These are phyloP conservation scores for Actinia equina DNA, from an alignment of 64 coral and sea anemone species.

Conservation along the genomic window DNA sequence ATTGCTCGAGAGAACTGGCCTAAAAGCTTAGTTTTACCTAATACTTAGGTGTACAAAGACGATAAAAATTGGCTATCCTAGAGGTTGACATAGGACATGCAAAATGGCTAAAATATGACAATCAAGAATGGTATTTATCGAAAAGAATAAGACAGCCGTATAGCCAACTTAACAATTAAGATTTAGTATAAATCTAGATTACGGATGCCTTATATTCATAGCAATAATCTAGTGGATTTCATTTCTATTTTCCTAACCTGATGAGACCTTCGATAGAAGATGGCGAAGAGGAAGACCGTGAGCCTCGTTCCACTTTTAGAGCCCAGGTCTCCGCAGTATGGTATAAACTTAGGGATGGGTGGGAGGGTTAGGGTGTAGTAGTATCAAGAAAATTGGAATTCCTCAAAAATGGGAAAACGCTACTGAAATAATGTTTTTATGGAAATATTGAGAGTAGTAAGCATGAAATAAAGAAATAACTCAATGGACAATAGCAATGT, in stretches of 20 bases:
- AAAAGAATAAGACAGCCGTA: background rate
- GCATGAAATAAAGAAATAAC: too few relatives aligned
- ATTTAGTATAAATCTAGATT: background rate
- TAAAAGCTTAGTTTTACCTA: background rate
- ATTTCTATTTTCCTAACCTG: constrained; percentile 20
- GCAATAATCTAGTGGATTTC: background rate
- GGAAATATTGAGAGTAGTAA: too few relatives aligned
- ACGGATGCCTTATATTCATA: background rate
- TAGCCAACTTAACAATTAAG: background rate
- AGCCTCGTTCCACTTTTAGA: constrained; percentile 22
- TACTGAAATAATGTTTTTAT: too few relatives aligned
- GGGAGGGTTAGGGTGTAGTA: too few relatives aligned
- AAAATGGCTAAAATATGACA: background rate
- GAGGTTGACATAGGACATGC: background rate
- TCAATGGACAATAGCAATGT: background rate
- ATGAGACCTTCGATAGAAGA: constrained; percentile 32
- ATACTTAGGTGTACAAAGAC: background rate
- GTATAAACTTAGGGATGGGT: too few relatives aligned
- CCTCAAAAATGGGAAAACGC: too few relatives aligned
- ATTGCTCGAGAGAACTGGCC: too few relatives aligned
- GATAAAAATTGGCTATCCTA: background rate
- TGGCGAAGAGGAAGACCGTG: constrained; percentile 37
- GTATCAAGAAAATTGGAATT: background rate
- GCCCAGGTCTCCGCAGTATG: background rate
- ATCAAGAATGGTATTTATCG: background rate